A percentile compares a stretch with the other conserved stretches of the same genome.
These are phyloP conservation scores for Trichosurus vulpecula DNA, from an alignment of 2,797 vertebrate species.

Conservation along the genomic window DNA sequence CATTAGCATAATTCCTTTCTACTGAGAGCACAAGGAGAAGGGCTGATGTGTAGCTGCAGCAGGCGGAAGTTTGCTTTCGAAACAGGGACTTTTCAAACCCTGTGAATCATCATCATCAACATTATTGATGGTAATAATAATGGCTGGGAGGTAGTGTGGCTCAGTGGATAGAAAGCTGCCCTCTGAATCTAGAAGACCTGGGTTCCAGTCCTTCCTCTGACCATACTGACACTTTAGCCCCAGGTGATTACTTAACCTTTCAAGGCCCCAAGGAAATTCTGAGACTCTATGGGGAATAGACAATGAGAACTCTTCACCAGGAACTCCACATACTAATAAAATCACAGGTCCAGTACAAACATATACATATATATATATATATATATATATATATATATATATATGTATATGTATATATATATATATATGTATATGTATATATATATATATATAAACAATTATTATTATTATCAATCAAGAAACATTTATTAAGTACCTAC, in stretches of 20 bases:
- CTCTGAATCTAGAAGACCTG: background rate
- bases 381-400: no score
- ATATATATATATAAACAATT: background rate
- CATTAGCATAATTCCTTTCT: background rate
- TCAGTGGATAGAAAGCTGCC: background rate
- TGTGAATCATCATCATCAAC: background rate
- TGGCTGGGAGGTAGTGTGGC: background rate
- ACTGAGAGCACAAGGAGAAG: background rate
- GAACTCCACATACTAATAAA: background rate
- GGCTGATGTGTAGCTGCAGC: background rate
- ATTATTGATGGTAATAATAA: background rate
- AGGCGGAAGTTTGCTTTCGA: background rate
- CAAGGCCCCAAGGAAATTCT: background rate
- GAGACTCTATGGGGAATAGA: background rate
- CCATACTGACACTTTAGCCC: background rate
- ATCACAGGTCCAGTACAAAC: background rate
- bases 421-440: background rate
- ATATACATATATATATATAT: no score
- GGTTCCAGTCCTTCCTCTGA: background rate
- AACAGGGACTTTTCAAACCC: background rate
- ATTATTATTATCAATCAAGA: background rate
- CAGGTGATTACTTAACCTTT: background rate
- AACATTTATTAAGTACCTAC: background rate
- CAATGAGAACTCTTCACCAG: background rate
- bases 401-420: no score